Evolutionary conservation across 2,113 vertebrate genomes (phyloP).

Genomic region (Pseudorasbora parva): DNA sequence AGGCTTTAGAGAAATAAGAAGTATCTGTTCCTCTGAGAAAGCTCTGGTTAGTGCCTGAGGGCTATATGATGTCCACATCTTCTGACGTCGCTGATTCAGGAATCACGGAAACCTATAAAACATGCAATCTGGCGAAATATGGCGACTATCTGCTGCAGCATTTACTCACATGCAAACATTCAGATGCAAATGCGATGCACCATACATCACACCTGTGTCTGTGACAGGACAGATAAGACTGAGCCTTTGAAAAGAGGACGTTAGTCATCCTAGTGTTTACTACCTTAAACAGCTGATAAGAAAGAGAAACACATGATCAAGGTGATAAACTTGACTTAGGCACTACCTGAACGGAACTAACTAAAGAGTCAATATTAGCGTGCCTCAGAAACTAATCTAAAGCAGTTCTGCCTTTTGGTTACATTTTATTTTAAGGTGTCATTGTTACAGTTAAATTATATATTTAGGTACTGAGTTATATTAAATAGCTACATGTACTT

Average conservation of each 20-base stretch:
- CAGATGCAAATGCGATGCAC: neutral
- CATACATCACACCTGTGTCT: neutral
- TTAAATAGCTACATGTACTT: too few relatives aligned
- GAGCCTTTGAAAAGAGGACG: neutral
- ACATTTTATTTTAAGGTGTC: too few relatives aligned
- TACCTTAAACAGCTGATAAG: conserved; percentile 5
- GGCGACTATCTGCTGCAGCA: neutral
- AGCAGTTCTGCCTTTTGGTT: too few relatives aligned
- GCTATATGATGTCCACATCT: neutral
- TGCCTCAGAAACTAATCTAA: neutral
- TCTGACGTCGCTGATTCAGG: neutral
- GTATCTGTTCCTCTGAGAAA: conserved; percentile 9
- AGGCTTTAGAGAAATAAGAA: neutral
- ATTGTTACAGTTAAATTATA: too few relatives aligned
- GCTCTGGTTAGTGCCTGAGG: neutral
- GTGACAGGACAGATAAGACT: neutral
- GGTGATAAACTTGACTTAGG: neutral
- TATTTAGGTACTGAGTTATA: too few relatives aligned
- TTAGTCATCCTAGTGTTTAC: neutral
- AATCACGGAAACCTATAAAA: neutral
- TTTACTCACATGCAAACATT: neutral
- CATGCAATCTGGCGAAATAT: neutral
- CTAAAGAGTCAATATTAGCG: neutral
- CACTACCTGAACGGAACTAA: too few relatives aligned
- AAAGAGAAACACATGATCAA: neutral